These are phyloP conservation scores for Ardeotis arabs DNA, from an alignment of 2,113 vertebrate species.

Conservation along the genomic window DNA sequence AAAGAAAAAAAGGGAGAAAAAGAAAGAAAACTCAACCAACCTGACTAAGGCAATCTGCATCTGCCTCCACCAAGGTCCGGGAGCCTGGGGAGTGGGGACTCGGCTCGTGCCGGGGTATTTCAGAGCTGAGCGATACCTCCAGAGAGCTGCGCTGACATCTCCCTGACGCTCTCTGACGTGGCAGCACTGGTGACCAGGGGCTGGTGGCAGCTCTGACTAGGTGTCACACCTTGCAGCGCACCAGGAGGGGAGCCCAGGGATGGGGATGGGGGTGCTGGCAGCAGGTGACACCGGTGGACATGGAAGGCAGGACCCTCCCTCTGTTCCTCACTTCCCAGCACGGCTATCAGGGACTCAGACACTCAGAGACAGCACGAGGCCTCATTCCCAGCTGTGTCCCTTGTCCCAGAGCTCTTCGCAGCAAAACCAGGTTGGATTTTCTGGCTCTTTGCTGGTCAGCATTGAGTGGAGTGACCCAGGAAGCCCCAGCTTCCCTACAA, in stretches of 20 bases:
- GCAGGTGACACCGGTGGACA: not conserved
- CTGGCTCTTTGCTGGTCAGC: not conserved
- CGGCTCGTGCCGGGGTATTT: fast-evolving
- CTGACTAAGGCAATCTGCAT: conserved; percentile 9
- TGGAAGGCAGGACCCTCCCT: not conserved
- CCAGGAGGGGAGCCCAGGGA: fast-evolving
- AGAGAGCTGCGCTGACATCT: not conserved
- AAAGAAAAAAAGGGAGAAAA: not conserved
- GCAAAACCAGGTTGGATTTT: not conserved
- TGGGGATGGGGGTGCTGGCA: not conserved
- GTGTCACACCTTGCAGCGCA: not conserved
- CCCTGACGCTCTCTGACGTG: fast-evolving
- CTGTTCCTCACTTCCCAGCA: not conserved
- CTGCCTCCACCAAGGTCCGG: fast-evolving
- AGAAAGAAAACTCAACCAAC: conserved; percentile 9
- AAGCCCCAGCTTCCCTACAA: not conserved
- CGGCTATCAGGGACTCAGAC: not conserved
- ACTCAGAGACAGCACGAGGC: not conserved
- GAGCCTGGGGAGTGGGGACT: not conserved
- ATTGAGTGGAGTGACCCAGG: not conserved
- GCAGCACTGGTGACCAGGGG: not conserved
- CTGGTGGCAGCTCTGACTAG: not conserved
- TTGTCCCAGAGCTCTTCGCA: not conserved
- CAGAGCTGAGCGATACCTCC: not conserved
- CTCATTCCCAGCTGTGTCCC: not conserved